phyloP scores from a whole-genome alignment of 2,888 invertebrate genomes.

The Rhabditoides inermis region DNA sequence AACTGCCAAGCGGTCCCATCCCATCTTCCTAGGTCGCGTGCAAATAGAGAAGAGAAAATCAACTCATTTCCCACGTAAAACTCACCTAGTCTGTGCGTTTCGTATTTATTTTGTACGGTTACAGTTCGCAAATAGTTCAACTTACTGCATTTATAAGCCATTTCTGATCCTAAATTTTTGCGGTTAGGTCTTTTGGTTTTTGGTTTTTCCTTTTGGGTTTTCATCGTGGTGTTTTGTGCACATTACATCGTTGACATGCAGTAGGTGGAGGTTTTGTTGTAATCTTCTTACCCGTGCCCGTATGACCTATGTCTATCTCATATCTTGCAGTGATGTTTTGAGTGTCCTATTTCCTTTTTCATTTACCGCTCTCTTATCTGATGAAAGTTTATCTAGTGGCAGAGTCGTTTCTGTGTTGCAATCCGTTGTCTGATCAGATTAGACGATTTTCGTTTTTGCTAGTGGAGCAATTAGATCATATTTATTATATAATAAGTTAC shows the following conservation, averaged over 20 bases:
- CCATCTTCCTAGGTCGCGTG: too few relatives aligned
- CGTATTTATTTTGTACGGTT: too few relatives aligned
- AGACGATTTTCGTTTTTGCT: conserved; percentile 1
- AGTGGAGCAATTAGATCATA: neutral
- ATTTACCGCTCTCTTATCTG: neutral
- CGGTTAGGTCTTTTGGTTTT: neutral
- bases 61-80: too few relatives aligned
- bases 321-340: too few relatives aligned
- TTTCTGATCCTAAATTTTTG: conserved; percentile 10
- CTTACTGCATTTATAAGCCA: neutral
- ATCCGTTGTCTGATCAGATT: neutral
- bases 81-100: too few relatives aligned
- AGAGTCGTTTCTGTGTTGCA: neutral
- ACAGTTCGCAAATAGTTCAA: neutral
- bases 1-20: too few relatives aligned
- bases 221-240: too few relatives aligned
- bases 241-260: too few relatives aligned
- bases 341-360: neutral
- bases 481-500: neutral
- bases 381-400: conserved; percentile 1
- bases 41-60: too few relatives aligned
- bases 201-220: neutral
- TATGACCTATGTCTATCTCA: too few relatives aligned
- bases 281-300: too few relatives aligned
- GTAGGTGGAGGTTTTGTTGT: too few relatives aligned